Evolutionary conservation across 2,888 invertebrate species (phyloP).

Genomic region (Coenonympha arcania): DNA sequence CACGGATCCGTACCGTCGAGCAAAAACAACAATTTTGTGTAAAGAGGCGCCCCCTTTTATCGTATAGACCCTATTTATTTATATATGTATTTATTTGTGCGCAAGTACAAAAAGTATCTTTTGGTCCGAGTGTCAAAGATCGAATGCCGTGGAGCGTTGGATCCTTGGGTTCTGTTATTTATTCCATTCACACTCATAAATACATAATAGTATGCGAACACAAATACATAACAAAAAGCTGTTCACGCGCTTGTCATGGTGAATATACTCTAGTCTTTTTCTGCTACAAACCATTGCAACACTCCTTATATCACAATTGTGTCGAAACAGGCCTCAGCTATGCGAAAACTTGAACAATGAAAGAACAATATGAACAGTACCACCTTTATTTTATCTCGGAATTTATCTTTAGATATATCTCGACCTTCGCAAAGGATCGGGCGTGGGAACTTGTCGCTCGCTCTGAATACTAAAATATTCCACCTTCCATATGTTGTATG

Average conservation of each 20-base stretch:
- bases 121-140: no score
- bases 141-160: no score
- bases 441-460: slow-evolving; percentile 31
- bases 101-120: no score
- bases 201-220: background rate
- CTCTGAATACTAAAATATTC: slow-evolving; percentile 26
- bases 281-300: slow-evolving; percentile 20
- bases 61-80: no score
- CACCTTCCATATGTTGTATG: slow-evolving; percentile 4
- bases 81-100: no score
- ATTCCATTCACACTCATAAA: background rate
- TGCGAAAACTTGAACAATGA: slow-evolving; percentile 59
- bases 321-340: slow-evolving; percentile 52
- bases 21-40: no score
- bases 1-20: no score
- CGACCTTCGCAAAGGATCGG: slow-evolving; percentile 36
- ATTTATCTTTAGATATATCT: slow-evolving; percentile 26
- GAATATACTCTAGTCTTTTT: slow-evolving; percentile 7
- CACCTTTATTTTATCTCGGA: slow-evolving; percentile 17
- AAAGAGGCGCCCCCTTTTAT: no score
- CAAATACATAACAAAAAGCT: slow-evolving; percentile 8
- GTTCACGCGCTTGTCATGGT: slow-evolving; percentile 20
- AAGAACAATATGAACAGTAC: slow-evolving; percentile 43
- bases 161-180: no score
- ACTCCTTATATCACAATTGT: slow-evolving; percentile 51